phyloP scores from a whole-genome alignment of 2,113 vertebrate genomes.

The Brachypodius melanocephalos region DNA sequence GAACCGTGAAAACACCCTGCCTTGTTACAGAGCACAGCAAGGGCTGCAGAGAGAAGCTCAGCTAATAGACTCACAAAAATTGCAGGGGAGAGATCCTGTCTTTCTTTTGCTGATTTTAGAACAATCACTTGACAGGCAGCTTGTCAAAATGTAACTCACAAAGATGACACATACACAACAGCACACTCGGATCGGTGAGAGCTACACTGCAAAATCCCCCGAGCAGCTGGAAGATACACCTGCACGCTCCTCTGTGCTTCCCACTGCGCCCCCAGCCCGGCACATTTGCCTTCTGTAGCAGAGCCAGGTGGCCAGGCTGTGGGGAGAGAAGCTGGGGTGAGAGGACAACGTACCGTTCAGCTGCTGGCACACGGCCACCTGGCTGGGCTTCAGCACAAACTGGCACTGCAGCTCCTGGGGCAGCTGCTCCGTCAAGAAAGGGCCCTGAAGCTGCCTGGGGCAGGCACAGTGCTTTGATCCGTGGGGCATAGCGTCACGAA shows the following conservation, averaged over 20 bases:
- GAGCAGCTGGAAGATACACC: not conserved
- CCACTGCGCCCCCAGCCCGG: not conserved
- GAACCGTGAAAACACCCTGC: not conserved
- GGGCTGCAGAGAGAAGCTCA: not conserved
- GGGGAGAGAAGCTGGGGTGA: not conserved
- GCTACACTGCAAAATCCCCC: not conserved
- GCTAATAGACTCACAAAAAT: not conserved
- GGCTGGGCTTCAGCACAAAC: slow-evolving; percentile 90
- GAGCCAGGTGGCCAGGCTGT: not conserved
- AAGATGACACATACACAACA: not conserved
- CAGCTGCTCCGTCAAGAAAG: slow-evolving; percentile 83
- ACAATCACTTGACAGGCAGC: not conserved
- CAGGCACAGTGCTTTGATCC: slow-evolving; percentile 70
- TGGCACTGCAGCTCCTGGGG: slow-evolving; percentile 90
- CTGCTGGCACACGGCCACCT: slow-evolving; percentile 62
- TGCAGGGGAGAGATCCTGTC: not conserved
- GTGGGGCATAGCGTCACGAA: slow-evolving; percentile 76
- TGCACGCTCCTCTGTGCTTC: not conserved
- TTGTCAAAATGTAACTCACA: not conserved
- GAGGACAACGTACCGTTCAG: slow-evolving; percentile 75
- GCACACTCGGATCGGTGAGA: not conserved
- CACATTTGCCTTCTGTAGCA: not conserved
- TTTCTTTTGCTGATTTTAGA: not conserved
- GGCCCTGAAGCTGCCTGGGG: slow-evolving; percentile 76
- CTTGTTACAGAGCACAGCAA: not conserved